Percentiles rank a stretch among this genome's conserved stretches.
These are phyloP conservation scores for Tetrax tetrax DNA, from an alignment of 2,113 vertebrate species.

Conservation along the genomic window DNA sequence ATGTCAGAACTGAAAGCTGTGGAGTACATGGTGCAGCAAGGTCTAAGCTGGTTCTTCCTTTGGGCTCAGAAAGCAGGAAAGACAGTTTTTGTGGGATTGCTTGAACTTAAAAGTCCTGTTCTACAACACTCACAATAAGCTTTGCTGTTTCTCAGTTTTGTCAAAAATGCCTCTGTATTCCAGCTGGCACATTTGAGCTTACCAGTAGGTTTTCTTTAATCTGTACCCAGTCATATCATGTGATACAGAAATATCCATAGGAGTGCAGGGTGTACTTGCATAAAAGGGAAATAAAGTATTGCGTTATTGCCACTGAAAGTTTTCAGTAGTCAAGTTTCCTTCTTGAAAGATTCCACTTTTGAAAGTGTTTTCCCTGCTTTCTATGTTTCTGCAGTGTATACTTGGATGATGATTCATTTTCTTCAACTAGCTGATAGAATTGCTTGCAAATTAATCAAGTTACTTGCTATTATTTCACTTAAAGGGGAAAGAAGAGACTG, in stretches of 20 bases:
- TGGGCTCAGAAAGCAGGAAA: neutral
- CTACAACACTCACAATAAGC: neutral
- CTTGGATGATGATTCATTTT: neutral
- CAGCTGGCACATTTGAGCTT: neutral
- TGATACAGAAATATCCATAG: neutral
- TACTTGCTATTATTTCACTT: neutral
- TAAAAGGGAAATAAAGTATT: neutral
- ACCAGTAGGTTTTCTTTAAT: neutral
- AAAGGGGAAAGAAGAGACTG: neutral
- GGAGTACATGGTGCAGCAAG: neutral
- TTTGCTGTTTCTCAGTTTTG: neutral
- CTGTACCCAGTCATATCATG: neutral
- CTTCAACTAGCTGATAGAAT: neutral
- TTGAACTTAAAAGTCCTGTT: neutral
- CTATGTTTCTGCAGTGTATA: neutral
- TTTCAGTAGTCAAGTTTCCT: neutral
- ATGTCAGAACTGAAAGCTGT: neutral
- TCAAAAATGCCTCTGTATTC: neutral
- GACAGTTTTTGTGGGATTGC: fast-evolving
- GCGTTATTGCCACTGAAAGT: neutral
- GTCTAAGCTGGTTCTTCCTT: neutral
- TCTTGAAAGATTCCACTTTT: neutral
- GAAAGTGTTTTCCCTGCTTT: neutral
- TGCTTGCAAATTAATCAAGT: neutral
- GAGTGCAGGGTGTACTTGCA: neutral